Evolutionary conservation across 2,888 invertebrate species (phyloP), one percentile per base, ranked within the genome.

Genomic region (Luperina testacea): DNA sequence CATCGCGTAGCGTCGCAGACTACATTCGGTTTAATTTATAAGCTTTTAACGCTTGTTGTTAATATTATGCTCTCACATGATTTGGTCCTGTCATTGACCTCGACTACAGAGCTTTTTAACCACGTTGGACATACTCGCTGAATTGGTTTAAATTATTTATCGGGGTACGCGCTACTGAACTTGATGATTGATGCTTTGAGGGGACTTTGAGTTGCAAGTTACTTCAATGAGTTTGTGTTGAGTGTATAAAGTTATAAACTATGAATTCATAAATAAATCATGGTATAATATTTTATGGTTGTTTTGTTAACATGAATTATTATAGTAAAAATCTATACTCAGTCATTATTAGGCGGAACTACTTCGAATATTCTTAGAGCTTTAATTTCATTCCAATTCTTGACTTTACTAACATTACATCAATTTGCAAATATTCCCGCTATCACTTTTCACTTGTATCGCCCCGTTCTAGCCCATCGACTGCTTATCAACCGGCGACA

Each of bases 401-500:
- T 38, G 11, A 67, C 24, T 48, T n/a, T 8, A n/a, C 17, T 27
- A 20, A 51, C 6, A 63, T 5, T 6, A 20, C 15, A 82, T 17
- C 1, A 51, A n/a, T 42, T 72, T 53, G 51, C 53, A 57, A 70
- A 53, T 24, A 11, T n/a, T 20, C n/a, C 70, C 90, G 91, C 89
- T 82, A 63, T 74, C 74, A 88, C 91, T 83, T 77, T 67, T 91
- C 68, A 68, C 81, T 91, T 91, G 83, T 57, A 70, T 80, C 83
- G 69, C 59, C 57, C 45, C 78, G 87, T 88, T 85, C 84, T 87
- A 89, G 89, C 90, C 92, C 94, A 92, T 94, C 92, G 94, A 88
- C 88, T 91, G 94, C 95, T 96, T 96, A 96, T 96, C 96, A 95
- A 91, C 90, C 90, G 92, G 92, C 93, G 94, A 94, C 96, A 96